Percentiles rank a stretch among this genome's conserved stretches.
Evolutionary conservation across 2,797 vertebrate species (phyloP).

Genomic region (Champsocephalus gunnari): DNA sequence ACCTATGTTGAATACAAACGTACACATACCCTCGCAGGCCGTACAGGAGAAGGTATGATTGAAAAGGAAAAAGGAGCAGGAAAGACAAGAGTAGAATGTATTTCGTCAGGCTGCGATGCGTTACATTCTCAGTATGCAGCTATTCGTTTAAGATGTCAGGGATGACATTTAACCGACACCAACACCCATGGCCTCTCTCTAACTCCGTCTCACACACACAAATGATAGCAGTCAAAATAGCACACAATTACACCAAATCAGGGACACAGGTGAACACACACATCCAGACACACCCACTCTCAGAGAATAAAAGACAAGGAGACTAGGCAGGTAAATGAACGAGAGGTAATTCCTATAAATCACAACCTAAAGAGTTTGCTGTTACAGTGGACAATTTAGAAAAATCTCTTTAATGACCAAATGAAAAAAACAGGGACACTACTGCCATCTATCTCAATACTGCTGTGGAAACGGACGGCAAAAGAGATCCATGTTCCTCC

Average conservation of each 20-base stretch:
- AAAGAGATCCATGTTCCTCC: background rate
- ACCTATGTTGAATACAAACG: background rate
- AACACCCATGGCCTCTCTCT: conserved; percentile 38
- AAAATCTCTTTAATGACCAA: conserved; percentile 50
- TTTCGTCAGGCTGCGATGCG: conserved; percentile 50
- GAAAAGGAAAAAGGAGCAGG: background rate
- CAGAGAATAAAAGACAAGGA: conserved; percentile 6
- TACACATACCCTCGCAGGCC: background rate
- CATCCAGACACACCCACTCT: conserved; percentile 3
- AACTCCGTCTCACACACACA: conserved; percentile 10
- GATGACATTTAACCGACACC: conserved; percentile 70
- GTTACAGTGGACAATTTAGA: conserved; percentile 37
- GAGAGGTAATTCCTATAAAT: conserved; percentile 28
- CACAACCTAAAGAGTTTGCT: conserved; percentile 34
- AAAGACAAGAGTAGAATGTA: conserved; percentile 29
- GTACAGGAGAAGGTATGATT: background rate
- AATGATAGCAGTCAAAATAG: background rate
- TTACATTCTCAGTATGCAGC: conserved; percentile 57
- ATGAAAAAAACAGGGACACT: conserved; percentile 27
- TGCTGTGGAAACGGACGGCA: background rate
- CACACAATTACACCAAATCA: background rate
- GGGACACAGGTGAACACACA: background rate
- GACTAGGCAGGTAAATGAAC: background rate
- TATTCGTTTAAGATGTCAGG: conserved; percentile 73
- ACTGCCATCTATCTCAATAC: conserved; percentile 47